These are phyloP conservation scores for Struthio camelus DNA, from an alignment of 2,113 vertebrate genomes.

Conservation along the genomic window DNA sequence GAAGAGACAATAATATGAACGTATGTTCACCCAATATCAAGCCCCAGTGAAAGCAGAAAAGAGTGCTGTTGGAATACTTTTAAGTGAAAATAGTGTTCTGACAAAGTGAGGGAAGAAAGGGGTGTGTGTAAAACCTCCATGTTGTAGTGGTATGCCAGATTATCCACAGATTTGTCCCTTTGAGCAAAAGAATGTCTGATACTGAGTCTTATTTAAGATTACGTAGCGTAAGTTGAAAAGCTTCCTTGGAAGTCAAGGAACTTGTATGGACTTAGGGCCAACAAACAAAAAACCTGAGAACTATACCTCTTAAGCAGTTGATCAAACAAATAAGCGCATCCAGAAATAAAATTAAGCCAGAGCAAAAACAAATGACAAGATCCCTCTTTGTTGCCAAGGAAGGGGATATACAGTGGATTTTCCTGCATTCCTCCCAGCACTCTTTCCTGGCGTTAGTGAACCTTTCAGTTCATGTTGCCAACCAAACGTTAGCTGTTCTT, in stretches of 20 bases:
- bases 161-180: background rate
- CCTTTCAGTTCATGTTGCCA: slow-evolving; percentile 25
- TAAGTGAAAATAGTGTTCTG: background rate
- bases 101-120: background rate
- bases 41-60: background rate
- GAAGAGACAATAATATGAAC: background rate
- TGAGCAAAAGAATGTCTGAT: background rate
- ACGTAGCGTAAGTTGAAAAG: background rate
- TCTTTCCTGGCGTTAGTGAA: slow-evolving; percentile 3
- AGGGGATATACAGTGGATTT: slow-evolving; percentile 1
- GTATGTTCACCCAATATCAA: background rate
- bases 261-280: background rate
- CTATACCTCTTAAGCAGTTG: background rate
- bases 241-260: background rate
- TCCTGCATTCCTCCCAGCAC: background rate
- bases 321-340: background rate
- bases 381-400: background rate
- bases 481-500: slow-evolving; percentile 52
- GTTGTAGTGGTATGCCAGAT: background rate
- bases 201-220: background rate
- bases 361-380: background rate
- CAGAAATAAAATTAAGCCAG: background rate
- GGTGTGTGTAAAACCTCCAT: background rate
- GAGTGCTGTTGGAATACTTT: background rate
- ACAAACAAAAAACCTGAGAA: background rate